Conservation (phyloP, 2,113 vertebrate species). For the Meleagris gallopavo region DNA sequence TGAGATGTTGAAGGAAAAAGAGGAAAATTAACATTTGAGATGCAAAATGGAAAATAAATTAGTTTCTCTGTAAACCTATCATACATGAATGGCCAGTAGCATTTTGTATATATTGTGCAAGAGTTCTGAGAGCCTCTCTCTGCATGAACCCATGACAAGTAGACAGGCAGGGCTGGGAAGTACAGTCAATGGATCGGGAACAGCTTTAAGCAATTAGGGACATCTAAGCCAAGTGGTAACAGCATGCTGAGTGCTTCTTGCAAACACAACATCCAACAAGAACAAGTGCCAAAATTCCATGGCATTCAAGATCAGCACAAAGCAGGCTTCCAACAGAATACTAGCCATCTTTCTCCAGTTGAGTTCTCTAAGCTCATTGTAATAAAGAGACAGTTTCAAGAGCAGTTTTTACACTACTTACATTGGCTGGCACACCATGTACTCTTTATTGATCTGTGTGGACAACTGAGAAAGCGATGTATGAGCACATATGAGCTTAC, state of each 20-base stretch:
- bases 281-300: constrained; percentile 59
- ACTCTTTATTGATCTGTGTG: neutral
- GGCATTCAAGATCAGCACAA: neutral
- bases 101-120: neutral
- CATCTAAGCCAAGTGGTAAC: constrained; percentile 53
- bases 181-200: constrained; percentile 31
- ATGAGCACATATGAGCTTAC: neutral
- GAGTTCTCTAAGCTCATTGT: neutral
- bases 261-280: neutral
- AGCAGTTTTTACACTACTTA: neutral
- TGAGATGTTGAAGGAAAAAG: neutral
- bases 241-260: constrained; percentile 52
- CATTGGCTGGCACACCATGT: neutral
- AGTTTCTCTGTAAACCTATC: neutral
- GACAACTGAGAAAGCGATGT: neutral
- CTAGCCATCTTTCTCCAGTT: neutral
- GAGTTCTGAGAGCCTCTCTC: neutral
- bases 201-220: constrained; percentile 68
- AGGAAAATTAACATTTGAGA: neutral
- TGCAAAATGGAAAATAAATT: neutral
- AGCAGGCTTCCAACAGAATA: neutral
- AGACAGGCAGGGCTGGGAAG: constrained; percentile 8
- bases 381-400: neutral
- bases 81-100: neutral
- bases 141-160: neutral